A percentile compares a stretch with the other conserved stretches of the same genome.
Evolutionary conservation across 2,888 invertebrate species (phyloP).

Genomic region (Unio pictorum): DNA sequence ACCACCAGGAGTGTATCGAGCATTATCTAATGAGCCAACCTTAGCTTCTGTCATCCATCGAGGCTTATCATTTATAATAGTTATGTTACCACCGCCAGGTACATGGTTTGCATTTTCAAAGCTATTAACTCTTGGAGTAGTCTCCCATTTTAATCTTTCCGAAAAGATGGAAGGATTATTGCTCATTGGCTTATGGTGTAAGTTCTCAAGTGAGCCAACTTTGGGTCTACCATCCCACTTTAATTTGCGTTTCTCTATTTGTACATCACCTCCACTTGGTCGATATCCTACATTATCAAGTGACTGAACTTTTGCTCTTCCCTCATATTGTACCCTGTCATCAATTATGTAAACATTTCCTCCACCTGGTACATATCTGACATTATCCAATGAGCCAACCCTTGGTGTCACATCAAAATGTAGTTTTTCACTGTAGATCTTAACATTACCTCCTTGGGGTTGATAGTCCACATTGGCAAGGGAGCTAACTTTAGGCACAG

Average conservation of each 20-base stretch:
- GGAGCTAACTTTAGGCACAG: conserved; percentile 46
- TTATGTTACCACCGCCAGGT: conserved; percentile 1
- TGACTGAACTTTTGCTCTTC: conserved; percentile 89
- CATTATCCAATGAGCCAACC: conserved; percentile 49
- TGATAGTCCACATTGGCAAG: conserved; percentile 50
- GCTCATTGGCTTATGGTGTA: conserved; percentile 47
- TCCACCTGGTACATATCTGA: conserved; percentile 36
- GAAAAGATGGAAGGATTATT: conserved; percentile 35
- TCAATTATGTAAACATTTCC: conserved; percentile 30
- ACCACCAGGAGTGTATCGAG: conserved; percentile 43
- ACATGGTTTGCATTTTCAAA: conserved; percentile 43
- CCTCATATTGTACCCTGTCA: conserved; percentile 73
- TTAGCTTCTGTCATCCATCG: conserved; percentile 25
- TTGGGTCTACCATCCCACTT: conserved; percentile 47
- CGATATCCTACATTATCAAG: conserved; percentile 87
- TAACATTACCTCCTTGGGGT: conserved; percentile 31
- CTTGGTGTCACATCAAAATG: conserved; percentile 28
- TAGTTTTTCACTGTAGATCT: conserved; percentile 17
- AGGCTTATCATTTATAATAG: conserved; percentile 1
- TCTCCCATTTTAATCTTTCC: conserved; percentile 26
- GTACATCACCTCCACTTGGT: conserved; percentile 75
- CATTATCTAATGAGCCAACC: conserved; percentile 53
- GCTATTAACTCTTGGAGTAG: conserved; percentile 44
- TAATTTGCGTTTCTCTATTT: conserved; percentile 34
- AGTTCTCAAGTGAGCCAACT: conserved; percentile 44